phyloP scores from a whole-genome alignment of 2,113 vertebrate species.

The Nicator chloris region DNA sequence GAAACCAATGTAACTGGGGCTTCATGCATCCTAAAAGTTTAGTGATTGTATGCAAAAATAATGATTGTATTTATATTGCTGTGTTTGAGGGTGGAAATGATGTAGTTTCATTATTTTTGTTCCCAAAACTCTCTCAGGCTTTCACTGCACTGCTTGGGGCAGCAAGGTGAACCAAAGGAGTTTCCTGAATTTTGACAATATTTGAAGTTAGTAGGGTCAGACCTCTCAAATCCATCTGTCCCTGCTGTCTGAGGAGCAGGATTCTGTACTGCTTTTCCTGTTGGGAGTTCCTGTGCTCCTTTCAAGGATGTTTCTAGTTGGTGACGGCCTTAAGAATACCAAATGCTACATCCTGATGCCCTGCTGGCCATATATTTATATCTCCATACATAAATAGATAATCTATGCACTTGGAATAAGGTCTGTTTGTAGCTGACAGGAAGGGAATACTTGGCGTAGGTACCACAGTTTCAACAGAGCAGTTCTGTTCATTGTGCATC shows the following conservation, averaged over 20 bases:
- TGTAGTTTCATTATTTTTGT: not conserved
- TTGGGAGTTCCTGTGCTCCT: not conserved
- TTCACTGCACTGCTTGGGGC: not conserved
- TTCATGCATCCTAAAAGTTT: fast-evolving
- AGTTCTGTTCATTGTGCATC: not conserved
- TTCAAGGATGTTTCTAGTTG: not conserved
- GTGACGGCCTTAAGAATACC: not conserved
- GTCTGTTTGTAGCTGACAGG: not conserved
- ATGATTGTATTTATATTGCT: not conserved
- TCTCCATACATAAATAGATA: not conserved
- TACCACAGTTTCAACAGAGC: not conserved
- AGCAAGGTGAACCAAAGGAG: not conserved
- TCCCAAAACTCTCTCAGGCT: not conserved
- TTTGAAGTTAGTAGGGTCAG: not conserved
- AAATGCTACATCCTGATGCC: not conserved
- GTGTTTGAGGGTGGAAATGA: not conserved
- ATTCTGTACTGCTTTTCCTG: not conserved
- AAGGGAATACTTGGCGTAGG: not conserved
- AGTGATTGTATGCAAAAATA: not conserved
- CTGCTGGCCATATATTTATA: not conserved
- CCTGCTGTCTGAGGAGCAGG: not conserved
- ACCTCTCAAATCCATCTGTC: not conserved
- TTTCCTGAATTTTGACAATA: not conserved
- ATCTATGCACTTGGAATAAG: not conserved
- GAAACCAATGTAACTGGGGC: not conserved